A percentile compares a stretch with the other conserved stretches of the same genome.
These are phyloP conservation scores for Meliscaeva auricollis DNA, from an alignment of 2,888 invertebrate genomes.

Conservation along the genomic window DNA sequence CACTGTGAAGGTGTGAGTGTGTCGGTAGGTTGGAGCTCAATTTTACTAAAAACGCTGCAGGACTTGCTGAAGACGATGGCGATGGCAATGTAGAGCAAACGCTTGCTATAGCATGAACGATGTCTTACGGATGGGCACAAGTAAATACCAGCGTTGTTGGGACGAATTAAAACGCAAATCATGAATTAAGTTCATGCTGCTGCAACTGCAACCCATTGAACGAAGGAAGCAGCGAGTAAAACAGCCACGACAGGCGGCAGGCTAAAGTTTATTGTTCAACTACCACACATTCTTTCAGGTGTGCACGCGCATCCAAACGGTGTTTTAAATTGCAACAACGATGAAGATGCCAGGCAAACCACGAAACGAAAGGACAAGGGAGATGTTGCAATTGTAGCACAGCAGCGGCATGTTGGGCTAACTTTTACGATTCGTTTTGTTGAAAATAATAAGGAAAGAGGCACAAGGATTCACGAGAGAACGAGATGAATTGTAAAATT, in stretches of 20 bases:
- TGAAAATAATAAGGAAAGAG: constrained; percentile 50
- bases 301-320: constrained; percentile 51
- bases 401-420: constrained; percentile 47
- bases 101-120: constrained; percentile 42
- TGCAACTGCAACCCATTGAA: constrained; percentile 37
- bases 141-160: constrained; percentile 30
- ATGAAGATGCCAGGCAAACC: constrained; percentile 7
- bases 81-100: constrained; percentile 16
- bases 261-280: constrained; percentile 64
- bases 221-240: constrained; percentile 18
- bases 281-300: constrained; percentile 68
- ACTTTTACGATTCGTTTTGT: constrained; percentile 65
- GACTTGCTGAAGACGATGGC: constrained; percentile 31
- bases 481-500: constrained; percentile 46
- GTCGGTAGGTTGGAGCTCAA: constrained; percentile 32
- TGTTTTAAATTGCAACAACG: constrained; percentile 10
- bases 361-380: not conserved
- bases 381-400: constrained; percentile 25
- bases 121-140: constrained; percentile 29
- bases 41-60: constrained; percentile 54
- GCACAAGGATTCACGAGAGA: constrained; percentile 9
- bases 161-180: constrained; percentile 73
- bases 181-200: constrained; percentile 71
- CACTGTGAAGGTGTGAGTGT: constrained; percentile 19
- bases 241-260: constrained; percentile 48